These are phyloP conservation scores for Distichodus sexfasciatus DNA, from an alignment of 2,797 vertebrate species.

Conservation along the genomic window DNA sequence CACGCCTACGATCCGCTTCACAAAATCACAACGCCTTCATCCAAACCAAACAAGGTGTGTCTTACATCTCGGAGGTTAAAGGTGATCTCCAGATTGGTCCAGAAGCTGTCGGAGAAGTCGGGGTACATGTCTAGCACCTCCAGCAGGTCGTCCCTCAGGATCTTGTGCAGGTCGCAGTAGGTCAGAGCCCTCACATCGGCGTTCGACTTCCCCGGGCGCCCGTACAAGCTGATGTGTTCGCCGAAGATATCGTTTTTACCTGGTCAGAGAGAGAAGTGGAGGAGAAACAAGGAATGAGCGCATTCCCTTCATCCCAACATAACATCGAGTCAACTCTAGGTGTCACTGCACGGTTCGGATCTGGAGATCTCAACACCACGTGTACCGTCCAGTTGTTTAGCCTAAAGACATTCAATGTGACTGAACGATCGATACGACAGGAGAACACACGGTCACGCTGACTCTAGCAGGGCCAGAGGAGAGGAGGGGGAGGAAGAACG, in stretches of 20 bases:
- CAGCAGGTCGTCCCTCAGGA: slow-evolving; percentile 90
- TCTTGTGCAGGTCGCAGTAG: slow-evolving; percentile 97
- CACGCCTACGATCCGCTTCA: too few relatives aligned
- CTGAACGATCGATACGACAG: slow-evolving; percentile 16
- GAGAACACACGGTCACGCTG: neutral
- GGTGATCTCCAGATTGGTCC: slow-evolving; percentile 95
- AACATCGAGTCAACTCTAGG: slow-evolving; percentile 2
- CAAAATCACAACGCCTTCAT: too few relatives aligned
- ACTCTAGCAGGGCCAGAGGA: neutral
- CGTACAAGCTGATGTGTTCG: slow-evolving; percentile 87
- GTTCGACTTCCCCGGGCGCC: slow-evolving; percentile 88
- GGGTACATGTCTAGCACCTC: slow-evolving; percentile 98
- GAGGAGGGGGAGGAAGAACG: neutral
- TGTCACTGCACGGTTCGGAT: slow-evolving; percentile 23
- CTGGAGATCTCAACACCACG: slow-evolving; percentile 40
- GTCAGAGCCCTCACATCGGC: slow-evolving; percentile 92
- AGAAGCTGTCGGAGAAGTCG: slow-evolving; percentile 89
- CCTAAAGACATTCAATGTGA: slow-evolving; percentile 64
- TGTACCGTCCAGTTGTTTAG: slow-evolving; percentile 42
- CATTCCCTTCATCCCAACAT: neutral
- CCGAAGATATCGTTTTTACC: slow-evolving; percentile 98
- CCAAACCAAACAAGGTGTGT: slow-evolving; percentile 48
- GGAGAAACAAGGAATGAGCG: neutral
- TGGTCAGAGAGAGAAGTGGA: slow-evolving; percentile 52
- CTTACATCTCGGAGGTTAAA: slow-evolving; percentile 97